phyloP scores from a whole-genome alignment of 2,113 vertebrate species.

The Hucho hucho region DNA sequence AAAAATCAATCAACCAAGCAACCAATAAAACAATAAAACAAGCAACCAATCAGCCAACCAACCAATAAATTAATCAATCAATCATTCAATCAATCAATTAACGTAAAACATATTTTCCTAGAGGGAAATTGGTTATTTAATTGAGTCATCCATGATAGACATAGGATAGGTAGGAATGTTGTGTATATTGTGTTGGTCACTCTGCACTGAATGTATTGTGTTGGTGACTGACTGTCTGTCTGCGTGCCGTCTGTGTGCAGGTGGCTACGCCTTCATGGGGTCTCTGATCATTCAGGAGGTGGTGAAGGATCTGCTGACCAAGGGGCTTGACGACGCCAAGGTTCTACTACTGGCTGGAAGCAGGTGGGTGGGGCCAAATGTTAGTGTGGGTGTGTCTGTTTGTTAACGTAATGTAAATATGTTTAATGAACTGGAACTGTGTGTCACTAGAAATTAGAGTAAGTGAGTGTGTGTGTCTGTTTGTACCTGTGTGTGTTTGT shows the following conservation, averaged over 20 bases:
- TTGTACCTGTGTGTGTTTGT: too few species aligned
- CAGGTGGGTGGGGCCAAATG: conserved; percentile 77
- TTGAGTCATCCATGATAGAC: background rate
- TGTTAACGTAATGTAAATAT: background rate
- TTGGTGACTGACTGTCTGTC: conserved; percentile 11
- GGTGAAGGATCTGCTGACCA: conserved; percentile 87
- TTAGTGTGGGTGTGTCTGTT: background rate
- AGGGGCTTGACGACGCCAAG: conserved; percentile 88
- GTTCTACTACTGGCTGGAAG: conserved; percentile 93
- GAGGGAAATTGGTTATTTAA: too few species aligned
- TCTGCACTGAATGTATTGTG: background rate
- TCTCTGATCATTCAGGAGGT: conserved; percentile 95
- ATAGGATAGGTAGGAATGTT: background rate
- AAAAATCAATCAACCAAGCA: too few species aligned
- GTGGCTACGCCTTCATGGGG: conserved; percentile 94
- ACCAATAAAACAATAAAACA: too few species aligned
- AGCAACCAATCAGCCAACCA: too few species aligned
- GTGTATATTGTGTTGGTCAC: background rate
- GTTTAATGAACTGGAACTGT: background rate
- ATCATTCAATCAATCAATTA: too few species aligned
- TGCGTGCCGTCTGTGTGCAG: conserved; percentile 64
- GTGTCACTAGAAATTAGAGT: too few species aligned
- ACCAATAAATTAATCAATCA: too few species aligned
- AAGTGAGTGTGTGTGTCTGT: background rate
- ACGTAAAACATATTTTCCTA: too few species aligned